Percentiles rank a stretch among this genome's conserved stretches.
phyloP scores from a whole-genome alignment of 1,140 invertebrate genomes.

The Gonioctena quinquepunctata region DNA sequence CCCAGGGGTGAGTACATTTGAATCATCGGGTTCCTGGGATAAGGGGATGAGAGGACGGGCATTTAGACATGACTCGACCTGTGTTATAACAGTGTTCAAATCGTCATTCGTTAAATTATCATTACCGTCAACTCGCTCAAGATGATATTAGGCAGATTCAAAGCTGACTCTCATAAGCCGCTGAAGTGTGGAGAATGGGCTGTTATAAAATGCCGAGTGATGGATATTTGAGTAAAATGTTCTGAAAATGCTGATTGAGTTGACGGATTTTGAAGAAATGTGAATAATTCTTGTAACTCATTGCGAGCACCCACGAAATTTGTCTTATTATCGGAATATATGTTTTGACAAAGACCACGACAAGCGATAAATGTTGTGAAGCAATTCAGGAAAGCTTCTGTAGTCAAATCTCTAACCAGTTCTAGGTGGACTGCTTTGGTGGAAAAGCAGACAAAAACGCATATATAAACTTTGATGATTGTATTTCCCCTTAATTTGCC shows the following conservation, averaged over 20 bases:
- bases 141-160: conserved; percentile 18
- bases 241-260: background rate
- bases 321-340: conserved; percentile 53
- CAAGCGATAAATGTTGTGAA: conserved; percentile 51
- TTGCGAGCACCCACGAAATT: conserved; percentile 49
- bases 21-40: conserved; percentile 20
- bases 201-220: conserved; percentile 48
- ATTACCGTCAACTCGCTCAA: conserved; percentile 21
- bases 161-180: conserved; percentile 19
- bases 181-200: conserved; percentile 36
- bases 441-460: conserved; percentile 27
- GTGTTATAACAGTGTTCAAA: conserved; percentile 24
- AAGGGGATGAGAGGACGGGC: conserved; percentile 24
- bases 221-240: background rate
- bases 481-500: conserved; percentile 33
- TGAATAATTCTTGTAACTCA: background rate
- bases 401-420: conserved; percentile 44
- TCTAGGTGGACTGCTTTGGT: conserved; percentile 56
- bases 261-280: conserved; percentile 1
- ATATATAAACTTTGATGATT: conserved; percentile 30
- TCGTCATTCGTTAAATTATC: conserved; percentile 26
- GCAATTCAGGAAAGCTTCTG: conserved; percentile 49
- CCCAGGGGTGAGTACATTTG: conserved; percentile 30
- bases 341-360: conserved; percentile 37
- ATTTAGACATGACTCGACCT: conserved; percentile 30